phyloP scores from a whole-genome alignment of 2,113 vertebrate genomes.

The Cyrtonyx montezumae region DNA sequence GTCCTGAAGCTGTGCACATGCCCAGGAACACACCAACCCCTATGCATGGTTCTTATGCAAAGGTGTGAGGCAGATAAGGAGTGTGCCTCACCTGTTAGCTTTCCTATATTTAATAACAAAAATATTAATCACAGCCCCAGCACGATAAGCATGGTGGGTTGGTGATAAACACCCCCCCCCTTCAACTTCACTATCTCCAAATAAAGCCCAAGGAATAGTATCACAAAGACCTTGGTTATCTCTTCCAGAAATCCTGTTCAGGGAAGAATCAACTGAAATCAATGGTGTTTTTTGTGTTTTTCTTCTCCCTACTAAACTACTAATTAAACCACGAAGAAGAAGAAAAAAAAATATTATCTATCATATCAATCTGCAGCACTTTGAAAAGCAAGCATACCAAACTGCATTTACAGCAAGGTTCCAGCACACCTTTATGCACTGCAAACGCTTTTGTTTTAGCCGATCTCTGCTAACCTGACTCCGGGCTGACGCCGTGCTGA shows the following conservation, averaged over 20 bases:
- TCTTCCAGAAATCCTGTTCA: not conserved
- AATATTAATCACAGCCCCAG: not conserved
- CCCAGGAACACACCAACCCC: not conserved
- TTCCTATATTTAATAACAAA: not conserved
- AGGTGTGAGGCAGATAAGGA: not conserved
- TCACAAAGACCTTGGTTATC: constrained; percentile 26
- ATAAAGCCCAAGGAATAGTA: not conserved
- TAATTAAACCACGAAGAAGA: not conserved
- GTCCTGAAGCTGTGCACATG: not conserved
- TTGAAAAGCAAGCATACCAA: constrained; percentile 28
- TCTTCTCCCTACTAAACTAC: too few relatives aligned
- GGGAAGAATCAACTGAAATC: not conserved
- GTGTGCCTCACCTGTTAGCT: not conserved
- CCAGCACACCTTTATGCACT: constrained; percentile 67
- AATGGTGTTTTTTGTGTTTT: not conserved
- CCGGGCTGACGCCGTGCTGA: constrained; percentile 57
- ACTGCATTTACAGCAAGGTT: constrained; percentile 1
- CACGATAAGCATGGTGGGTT: not conserved
- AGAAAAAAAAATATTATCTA: not conserved
- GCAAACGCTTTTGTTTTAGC: not conserved
- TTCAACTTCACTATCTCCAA: not conserved
- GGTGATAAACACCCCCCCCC: not conserved
- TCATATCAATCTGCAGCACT: not conserved
- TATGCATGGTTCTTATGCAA: not conserved
- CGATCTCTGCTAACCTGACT: constrained; percentile 64